A percentile compares a stretch with the other conserved stretches of the same genome.
Evolutionary conservation across 1,140 invertebrate genomes (phyloP).

Genomic region (Babylonia areolata): DNA sequence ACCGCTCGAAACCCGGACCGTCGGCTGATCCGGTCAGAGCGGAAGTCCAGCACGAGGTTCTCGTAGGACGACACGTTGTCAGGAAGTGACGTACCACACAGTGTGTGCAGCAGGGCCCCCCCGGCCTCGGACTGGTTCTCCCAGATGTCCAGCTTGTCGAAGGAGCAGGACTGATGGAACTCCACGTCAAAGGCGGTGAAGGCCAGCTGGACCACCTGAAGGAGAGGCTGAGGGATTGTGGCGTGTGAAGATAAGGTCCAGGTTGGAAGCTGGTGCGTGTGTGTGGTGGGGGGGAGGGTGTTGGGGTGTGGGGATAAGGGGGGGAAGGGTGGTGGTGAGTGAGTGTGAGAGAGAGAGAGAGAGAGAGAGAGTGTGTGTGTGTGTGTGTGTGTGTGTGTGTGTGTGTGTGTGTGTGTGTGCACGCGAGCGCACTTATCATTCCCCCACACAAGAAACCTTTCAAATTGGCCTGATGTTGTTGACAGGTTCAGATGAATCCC

Average conservation of each 20-base stretch:
- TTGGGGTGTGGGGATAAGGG: background rate
- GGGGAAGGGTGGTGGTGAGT: background rate
- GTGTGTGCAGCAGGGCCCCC: constrained; percentile 2
- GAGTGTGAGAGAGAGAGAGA: background rate
- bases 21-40: constrained; percentile 23
- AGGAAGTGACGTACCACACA: constrained; percentile 30
- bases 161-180: constrained; percentile 8
- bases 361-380: background rate
- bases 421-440: too few relatives aligned
- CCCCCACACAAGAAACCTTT: too few relatives aligned
- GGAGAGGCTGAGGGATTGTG: background rate
- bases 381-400: too few relatives aligned
- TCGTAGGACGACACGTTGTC: background rate
- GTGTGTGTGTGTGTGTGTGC: too few relatives aligned
- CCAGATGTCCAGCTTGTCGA: constrained; percentile 30
- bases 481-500: too few relatives aligned
- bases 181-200: constrained; percentile 39
- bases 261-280: too few relatives aligned
- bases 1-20: constrained; percentile 23
- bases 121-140: background rate
- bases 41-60: constrained; percentile 18
- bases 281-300: background rate
- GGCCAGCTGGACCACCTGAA: constrained; percentile 29
- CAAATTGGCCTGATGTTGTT: too few relatives aligned
- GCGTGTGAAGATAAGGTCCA: too few relatives aligned